phyloP scores from a whole-genome alignment of 2,797 vertebrate genomes.

The Benthosema pterotum region DNA sequence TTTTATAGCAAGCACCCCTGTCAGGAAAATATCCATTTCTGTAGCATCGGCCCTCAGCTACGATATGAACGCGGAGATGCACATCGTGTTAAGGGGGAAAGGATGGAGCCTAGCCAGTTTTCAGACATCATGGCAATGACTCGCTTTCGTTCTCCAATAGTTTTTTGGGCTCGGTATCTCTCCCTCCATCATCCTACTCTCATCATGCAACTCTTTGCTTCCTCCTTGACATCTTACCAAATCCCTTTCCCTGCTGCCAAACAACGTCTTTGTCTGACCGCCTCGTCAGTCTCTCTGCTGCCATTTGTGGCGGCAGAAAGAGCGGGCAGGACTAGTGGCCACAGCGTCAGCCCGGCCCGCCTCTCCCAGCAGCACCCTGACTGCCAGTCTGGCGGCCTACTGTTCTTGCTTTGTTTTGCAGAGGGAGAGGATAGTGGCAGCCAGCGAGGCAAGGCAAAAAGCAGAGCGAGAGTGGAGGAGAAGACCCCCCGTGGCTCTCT shows the following conservation, averaged over 20 bases:
- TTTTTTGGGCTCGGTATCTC: background rate
- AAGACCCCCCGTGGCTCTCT: slow-evolving; percentile 28
- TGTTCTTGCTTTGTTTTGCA: slow-evolving; percentile 23
- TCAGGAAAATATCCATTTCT: background rate
- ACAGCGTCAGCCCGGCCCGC: too few species aligned
- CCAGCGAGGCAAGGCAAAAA: slow-evolving; percentile 25
- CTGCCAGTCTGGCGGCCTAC: slow-evolving; percentile 10
- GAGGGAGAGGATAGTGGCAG: slow-evolving; percentile 18
- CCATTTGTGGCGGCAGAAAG: background rate
- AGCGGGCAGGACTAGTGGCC: background rate
- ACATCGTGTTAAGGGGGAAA: background rate
- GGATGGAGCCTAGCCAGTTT: too few species aligned
- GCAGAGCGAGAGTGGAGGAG: slow-evolving; percentile 29
- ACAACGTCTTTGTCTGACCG: slow-evolving; percentile 13
- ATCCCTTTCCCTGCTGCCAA: slow-evolving; percentile 21
- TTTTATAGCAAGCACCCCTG: too few species aligned
- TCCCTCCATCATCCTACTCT: background rate
- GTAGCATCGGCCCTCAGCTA: background rate
- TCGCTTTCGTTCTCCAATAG: background rate
- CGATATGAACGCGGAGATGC: background rate
- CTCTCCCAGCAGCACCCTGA: background rate
- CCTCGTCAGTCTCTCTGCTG: background rate
- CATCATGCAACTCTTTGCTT: background rate
- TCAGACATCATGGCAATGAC: background rate
- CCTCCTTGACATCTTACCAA: slow-evolving; percentile 27